Conservation (phyloP, 1,140 invertebrate species). For the Oryzaephilus surinamensis region DNA sequence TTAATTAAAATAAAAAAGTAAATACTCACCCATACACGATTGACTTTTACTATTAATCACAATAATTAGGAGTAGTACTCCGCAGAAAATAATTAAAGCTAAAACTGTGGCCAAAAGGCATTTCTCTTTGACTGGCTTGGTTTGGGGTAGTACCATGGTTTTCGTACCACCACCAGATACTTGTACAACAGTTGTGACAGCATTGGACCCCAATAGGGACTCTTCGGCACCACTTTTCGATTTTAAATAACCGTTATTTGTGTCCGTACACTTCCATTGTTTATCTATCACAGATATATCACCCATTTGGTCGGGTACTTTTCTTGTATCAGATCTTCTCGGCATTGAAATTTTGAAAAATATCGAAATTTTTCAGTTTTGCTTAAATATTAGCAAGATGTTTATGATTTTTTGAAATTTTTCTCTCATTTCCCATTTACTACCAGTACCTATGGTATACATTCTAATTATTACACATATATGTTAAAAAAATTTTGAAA, state of each 20-base stretch:
- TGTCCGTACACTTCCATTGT: constrained; percentile 16
- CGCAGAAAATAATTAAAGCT: constrained; percentile 21
- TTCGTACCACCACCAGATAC: constrained; percentile 22
- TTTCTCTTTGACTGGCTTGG: constrained; percentile 22
- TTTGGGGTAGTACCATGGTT: constrained; percentile 22
- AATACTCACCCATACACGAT: constrained; percentile 16
- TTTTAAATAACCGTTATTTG: constrained; percentile 26
- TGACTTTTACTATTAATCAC: constrained; percentile 14
- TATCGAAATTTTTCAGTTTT: background rate
- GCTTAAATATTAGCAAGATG: background rate
- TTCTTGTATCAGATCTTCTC: constrained; percentile 5
- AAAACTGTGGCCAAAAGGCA: constrained; percentile 22
- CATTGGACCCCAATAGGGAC: constrained; percentile 10
- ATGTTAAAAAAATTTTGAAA: background rate
- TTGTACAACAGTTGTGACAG: constrained; percentile 26
- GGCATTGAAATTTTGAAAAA: background rate
- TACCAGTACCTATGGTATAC: no score
- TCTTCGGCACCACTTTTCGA: constrained; percentile 13
- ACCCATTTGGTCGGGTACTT: constrained; percentile 17
- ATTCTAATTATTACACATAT: no score
- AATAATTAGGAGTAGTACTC: constrained; percentile 21
- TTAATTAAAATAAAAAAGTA: background rate
- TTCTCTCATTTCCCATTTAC: no score
- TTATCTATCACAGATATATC: constrained; percentile 12
- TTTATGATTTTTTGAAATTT: background rate